Base-by-base conservation (phyloP, 2,888 invertebrate species). In the Eristalis pertinax region DNA sequence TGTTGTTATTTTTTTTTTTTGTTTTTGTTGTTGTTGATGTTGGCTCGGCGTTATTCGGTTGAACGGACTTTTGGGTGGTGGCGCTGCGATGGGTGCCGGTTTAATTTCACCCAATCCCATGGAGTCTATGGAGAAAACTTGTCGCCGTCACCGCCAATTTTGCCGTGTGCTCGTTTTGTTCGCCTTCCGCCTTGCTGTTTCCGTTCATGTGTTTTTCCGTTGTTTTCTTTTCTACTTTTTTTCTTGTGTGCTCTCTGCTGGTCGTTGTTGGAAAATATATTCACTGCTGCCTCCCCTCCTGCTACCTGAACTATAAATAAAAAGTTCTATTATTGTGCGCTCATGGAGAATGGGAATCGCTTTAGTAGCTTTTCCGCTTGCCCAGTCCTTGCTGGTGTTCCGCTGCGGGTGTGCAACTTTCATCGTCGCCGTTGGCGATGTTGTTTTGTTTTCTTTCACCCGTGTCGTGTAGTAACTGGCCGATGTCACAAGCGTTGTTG, bases 281-380 rank as follows among this genome's bases (percentile, higher is more conserved):
- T 83, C 38, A 13, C 13, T 5, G 1, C 32, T 11, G 5, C 78
- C 72, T 22, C 64, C 63, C 72, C 50, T 2, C 7, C 5, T 76
- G 72, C 73, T 80, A 84, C 87, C 87, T 87, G 87, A 76, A 83
- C 84, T 84, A 84, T 87, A 87, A 87, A 87, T 80, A 87, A 87
- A 87, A 87, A 87, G 76, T 87, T 87, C 72, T 84, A 87, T 84
- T 87, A 87, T 79, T 87, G 87, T 73, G 84, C 87, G 80, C 72
- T 87, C 84, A 87, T 84, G 87, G 73, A 38, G 80, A 84, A 84
- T 84, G 41, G 73, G 80, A 32, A 84, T 75, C 84, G 87, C 87
- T 87, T 76, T 87, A 84, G 87, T 84, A 80, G 84, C 79, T 87
- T 80, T 84, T 76, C 79, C 79, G 73, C 84, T 73, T 73, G 62